Evolutionary conservation across 1,140 invertebrate genomes (phyloP), one percentile per base, ranked within the genome.

Genomic region (Scaptomyza pallida): DNA sequence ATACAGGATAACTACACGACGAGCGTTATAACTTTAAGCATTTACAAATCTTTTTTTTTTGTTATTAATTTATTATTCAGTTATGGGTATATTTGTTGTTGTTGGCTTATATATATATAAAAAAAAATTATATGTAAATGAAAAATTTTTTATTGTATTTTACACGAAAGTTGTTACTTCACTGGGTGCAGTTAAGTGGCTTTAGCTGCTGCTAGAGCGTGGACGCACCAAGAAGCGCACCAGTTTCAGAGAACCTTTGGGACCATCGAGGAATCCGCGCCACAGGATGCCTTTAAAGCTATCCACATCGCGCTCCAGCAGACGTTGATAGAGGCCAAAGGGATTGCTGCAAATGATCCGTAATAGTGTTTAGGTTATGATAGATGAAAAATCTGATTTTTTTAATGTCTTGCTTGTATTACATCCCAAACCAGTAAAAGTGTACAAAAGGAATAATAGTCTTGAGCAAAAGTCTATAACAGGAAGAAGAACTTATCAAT

Each of bases 161-260:
- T 52, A 37, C 13, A 44, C 6, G 37, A 43, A 16, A 30, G 26
- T 8, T 30, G 8, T 30, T 62, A 19, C 33, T 37, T n/a, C n/a
- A 37, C 4, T 5, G 33, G 5, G 3, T 41, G 21, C 4, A 50
- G 12, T 35, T 37, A 4, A 23, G 33, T 21, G 19, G n/a, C 3
- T 40, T 35, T 50, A 57, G 12, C 33, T 68, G 37, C 19, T 26
- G 23, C 8, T 19, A 15, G 15, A 3, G 3, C 74, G 78, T 2
- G 82, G 82, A n/a, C 82, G 78, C 8, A 88, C 35, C n/a, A 75
- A 19, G 57, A 88, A 61, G 12, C 78, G 82, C 8, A 88, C 26
- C 5, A 45, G 37, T 40, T 82, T 88, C 10, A 88, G 67, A 1
- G 82, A 88, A 1, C 82, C 82, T 16, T 82, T 88, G 52, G 82